A percentile compares a stretch with the other conserved stretches of the same genome.
These are phyloP conservation scores for Icerya purchasi DNA, from an alignment of 2,888 invertebrate genomes.

Conservation along the genomic window DNA sequence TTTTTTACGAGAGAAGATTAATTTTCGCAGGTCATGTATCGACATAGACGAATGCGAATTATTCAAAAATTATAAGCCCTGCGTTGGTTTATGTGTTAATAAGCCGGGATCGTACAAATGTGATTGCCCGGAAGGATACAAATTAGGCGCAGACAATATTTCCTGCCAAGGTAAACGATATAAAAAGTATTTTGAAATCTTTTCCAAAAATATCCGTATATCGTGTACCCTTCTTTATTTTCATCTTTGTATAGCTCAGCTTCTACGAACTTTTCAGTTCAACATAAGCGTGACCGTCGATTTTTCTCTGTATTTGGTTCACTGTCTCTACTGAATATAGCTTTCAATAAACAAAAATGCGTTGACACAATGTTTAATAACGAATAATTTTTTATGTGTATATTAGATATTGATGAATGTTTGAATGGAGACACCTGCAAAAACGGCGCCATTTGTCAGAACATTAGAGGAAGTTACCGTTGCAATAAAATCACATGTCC, in stretches of 20 bases:
- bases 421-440: conserved; percentile 23
- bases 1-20: no score
- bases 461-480: conserved; percentile 68
- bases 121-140: conserved; percentile 58
- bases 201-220: no score
- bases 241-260: no score
- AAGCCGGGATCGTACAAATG: conserved; percentile 68
- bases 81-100: conserved; percentile 58
- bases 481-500: conserved; percentile 77
- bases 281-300: no score
- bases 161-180: conserved; percentile 53
- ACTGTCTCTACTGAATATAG: no score
- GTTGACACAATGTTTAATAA: no score
- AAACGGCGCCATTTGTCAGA: conserved; percentile 60
- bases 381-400: no score
- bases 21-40: conserved; percentile 36
- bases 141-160: conserved; percentile 45
- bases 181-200: no score
- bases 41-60: conserved; percentile 74
- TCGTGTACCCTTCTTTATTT: no score
- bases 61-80: conserved; percentile 44
- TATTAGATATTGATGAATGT: conserved; percentile 52
- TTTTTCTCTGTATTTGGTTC: no score
- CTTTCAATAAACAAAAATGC: no score
- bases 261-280: no score